Conservation (phyloP, 2,888 invertebrate species). For the Chelonus formosanus region DNA sequence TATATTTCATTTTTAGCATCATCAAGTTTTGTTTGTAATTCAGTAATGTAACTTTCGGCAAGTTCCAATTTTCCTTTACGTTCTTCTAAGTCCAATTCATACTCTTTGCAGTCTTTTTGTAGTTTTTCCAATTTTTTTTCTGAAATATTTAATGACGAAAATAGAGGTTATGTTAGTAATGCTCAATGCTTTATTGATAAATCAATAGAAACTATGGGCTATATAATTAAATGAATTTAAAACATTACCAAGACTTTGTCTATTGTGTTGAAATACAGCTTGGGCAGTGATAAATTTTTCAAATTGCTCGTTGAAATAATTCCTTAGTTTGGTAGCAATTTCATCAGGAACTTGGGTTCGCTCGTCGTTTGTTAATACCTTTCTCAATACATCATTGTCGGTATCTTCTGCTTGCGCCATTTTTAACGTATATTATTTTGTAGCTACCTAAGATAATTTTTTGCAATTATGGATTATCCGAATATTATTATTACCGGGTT, state of each 20-base stretch:
- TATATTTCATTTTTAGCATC: constrained; percentile 72
- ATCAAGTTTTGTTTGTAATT: constrained; percentile 74
- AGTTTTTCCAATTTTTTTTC: constrained; percentile 70
- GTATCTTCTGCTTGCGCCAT: constrained; percentile 61
- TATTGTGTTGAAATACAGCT: constrained; percentile 76
- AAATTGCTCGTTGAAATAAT: constrained; percentile 71
- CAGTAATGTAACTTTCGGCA: constrained; percentile 71
- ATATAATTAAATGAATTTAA: constrained; percentile 27
- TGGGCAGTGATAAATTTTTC: constrained; percentile 78
- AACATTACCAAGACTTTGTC: constrained; percentile 70
- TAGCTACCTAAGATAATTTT: too few relatives aligned
- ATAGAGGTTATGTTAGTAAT: too few relatives aligned
- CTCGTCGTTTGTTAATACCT: constrained; percentile 68
- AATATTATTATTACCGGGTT: too few relatives aligned
- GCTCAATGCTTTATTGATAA: neutral
- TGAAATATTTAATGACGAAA: constrained; percentile 54
- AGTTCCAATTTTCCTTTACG: constrained; percentile 71
- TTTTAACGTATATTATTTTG: neutral
- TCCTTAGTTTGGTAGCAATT: constrained; percentile 72
- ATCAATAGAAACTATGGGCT: constrained; percentile 10
- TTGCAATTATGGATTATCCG: too few relatives aligned
- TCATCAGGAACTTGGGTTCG: constrained; percentile 68
- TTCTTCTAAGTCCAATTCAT: constrained; percentile 73
- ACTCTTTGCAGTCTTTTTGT: constrained; percentile 68
- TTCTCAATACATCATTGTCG: constrained; percentile 61